Conservation (phyloP, 1,140 invertebrate genomes). For the Drosophila sechellia region DNA sequence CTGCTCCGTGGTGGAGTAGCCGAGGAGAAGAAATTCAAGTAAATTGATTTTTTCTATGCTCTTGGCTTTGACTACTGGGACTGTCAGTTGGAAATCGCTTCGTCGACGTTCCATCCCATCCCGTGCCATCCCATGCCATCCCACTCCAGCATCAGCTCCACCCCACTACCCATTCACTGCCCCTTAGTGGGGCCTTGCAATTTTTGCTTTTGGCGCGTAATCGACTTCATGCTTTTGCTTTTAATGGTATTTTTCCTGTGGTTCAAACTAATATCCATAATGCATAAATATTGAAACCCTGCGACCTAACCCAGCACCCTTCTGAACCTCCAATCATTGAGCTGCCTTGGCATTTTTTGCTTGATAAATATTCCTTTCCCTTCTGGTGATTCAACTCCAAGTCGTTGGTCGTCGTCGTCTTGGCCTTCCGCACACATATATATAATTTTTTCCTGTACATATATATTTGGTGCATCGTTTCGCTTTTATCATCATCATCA, state of each 20-base stretch:
- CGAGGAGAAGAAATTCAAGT: slow-evolving; percentile 72
- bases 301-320: slow-evolving; percentile 47
- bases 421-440: slow-evolving; percentile 27
- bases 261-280: slow-evolving; percentile 83
- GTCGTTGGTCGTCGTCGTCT: slow-evolving; percentile 49
- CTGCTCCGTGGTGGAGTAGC: slow-evolving; percentile 52
- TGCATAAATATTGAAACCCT: slow-evolving; percentile 79
- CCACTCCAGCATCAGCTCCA: not conserved
- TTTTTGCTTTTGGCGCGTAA: slow-evolving; percentile 81
- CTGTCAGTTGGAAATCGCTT: slow-evolving; percentile 74
- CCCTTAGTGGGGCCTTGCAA: slow-evolving; percentile 42
- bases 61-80: slow-evolving; percentile 64
- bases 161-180: not conserved
- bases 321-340: slow-evolving; percentile 46
- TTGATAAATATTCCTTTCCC: slow-evolving; percentile 52
- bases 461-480: slow-evolving; percentile 51
- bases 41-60: slow-evolving; percentile 74
- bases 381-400: slow-evolving; percentile 49
- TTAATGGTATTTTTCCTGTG: slow-evolving; percentile 83
- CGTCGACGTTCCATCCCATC: slow-evolving; percentile 30
- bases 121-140: slow-evolving; percentile 1
- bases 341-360: slow-evolving; percentile 77
- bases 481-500: slow-evolving; percentile 51
- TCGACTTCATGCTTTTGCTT: slow-evolving; percentile 82
- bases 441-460: slow-evolving; percentile 32